A percentile compares a stretch with the other conserved stretches of the same genome.
These are phyloP conservation scores for Dendronephthya gigantea DNA, from an alignment of 64 coral and sea anemone species.

Conservation along the genomic window DNA sequence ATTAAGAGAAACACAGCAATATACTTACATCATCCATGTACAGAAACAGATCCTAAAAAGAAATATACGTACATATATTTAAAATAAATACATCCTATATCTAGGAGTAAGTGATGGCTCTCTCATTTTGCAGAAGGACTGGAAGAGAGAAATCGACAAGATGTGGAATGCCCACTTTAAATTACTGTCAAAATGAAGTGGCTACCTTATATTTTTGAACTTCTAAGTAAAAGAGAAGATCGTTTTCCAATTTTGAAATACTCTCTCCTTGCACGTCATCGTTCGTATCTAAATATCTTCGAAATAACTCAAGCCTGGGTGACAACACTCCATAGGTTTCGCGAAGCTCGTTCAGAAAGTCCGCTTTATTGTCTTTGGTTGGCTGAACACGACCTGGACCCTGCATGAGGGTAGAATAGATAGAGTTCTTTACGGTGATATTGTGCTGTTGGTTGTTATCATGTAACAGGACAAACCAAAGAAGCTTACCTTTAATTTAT, in stretches of 20 bases:
- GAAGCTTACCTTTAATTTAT: not conserved
- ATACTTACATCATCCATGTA: constrained; percentile 92
- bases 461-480: too few species aligned
- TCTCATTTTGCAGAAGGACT: too few species aligned
- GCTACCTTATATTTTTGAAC: constrained; percentile 94
- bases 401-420: constrained; percentile 21
- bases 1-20: not conserved
- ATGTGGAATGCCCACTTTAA: too few species aligned
- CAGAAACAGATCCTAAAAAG: constrained; percentile 69
- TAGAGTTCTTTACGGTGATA: too few species aligned
- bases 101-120: too few species aligned
- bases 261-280: constrained; percentile 50
- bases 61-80: not conserved
- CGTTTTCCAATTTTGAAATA: constrained; percentile 69
- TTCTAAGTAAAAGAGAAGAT: constrained; percentile 87
- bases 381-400: constrained; percentile 63
- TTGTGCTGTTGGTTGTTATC: too few species aligned
- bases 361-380: constrained; percentile 65
- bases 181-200: too few species aligned
- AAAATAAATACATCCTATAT: too few species aligned
- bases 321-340: constrained; percentile 69
- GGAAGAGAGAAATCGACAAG: too few species aligned
- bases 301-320: constrained; percentile 74
- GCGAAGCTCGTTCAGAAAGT: constrained; percentile 63
- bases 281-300: constrained; percentile 66